A percentile compares a stretch with the other conserved stretches of the same genome.
These are phyloP conservation scores for Caenorhabditis sulstoni DNA, from an alignment of 2,888 invertebrate species.

Conservation along the genomic window DNA sequence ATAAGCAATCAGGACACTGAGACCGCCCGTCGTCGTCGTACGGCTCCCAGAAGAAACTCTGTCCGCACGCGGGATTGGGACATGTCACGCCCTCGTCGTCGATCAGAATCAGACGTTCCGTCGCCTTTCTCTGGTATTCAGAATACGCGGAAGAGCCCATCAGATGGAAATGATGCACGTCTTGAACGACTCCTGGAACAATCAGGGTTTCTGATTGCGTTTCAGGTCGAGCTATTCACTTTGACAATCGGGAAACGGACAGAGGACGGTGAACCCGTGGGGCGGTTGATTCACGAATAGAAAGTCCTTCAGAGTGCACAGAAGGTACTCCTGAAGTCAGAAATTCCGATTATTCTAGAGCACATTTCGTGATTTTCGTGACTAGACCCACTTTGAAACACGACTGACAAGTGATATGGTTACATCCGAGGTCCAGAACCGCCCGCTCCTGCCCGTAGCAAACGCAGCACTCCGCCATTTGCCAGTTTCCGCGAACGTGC, in stretches of 20 bases:
- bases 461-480: conserved; percentile 66
- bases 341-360: background rate
- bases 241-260: conserved; percentile 64
- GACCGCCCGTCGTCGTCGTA: conserved; percentile 64
- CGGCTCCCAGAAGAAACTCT: conserved; percentile 71
- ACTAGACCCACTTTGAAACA: conserved; percentile 61
- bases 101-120: conserved; percentile 67
- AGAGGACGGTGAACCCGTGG: conserved; percentile 69
- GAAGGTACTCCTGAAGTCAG: conserved; percentile 56
- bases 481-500: conserved; percentile 68
- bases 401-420: conserved; percentile 63
- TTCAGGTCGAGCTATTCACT: conserved; percentile 42
- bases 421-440: conserved; percentile 67
- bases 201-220: background rate
- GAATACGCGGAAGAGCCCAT: conserved; percentile 69
- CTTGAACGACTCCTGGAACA: conserved; percentile 63
- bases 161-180: conserved; percentile 73
- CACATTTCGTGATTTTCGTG: background rate
- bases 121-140: conserved; percentile 69
- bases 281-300: conserved; percentile 63
- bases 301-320: conserved; percentile 56
- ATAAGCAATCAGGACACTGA: conserved; percentile 71
- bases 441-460: conserved; percentile 63
- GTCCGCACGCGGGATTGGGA: conserved; percentile 69
- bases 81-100: conserved; percentile 70